These are phyloP conservation scores for Synergus laeviventris DNA, from an alignment of 2,888 invertebrate species.

Conservation along the genomic window DNA sequence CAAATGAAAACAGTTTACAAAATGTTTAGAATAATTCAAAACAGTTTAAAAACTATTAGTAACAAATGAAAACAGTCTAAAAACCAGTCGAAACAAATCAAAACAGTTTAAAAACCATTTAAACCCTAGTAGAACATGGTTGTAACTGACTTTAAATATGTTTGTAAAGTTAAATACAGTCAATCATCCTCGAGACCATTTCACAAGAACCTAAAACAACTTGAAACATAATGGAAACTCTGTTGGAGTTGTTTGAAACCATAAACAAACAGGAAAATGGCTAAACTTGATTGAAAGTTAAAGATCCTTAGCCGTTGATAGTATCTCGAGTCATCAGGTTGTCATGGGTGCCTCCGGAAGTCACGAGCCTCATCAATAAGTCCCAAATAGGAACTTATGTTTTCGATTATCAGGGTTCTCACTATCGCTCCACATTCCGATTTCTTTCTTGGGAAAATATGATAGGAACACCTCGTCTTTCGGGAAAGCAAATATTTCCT, in stretches of 20 bases:
- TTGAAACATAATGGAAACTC: not conserved
- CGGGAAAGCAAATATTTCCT: not conserved
- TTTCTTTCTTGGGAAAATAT: conserved; percentile 47
- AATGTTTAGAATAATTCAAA: no score
- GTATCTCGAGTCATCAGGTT: not conserved
- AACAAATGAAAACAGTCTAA: no score
- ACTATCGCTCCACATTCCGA: conserved; percentile 44
- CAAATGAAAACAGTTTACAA: no score
- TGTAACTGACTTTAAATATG: not conserved
- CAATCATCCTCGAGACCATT: not conserved
- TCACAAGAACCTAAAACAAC: not conserved
- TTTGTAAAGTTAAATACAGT: not conserved
- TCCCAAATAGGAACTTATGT: conserved; percentile 1
- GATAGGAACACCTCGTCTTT: conserved; percentile 1
- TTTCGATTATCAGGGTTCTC: conserved; percentile 10
- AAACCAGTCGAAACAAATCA: no score
- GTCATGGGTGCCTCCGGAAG: conserved; percentile 13
- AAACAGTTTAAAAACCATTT: no score
- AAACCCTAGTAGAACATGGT: not conserved
- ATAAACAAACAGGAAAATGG: not conserved
- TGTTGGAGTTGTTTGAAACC: not conserved
- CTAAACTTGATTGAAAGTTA: not conserved
- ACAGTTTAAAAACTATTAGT: no score
- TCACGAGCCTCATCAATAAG: conserved; percentile 25
- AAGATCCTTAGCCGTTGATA: conserved; percentile 1